Evolutionary conservation across 23 tunicate species (phyloP).

Genomic region (Trididemnum clinides): DNA sequence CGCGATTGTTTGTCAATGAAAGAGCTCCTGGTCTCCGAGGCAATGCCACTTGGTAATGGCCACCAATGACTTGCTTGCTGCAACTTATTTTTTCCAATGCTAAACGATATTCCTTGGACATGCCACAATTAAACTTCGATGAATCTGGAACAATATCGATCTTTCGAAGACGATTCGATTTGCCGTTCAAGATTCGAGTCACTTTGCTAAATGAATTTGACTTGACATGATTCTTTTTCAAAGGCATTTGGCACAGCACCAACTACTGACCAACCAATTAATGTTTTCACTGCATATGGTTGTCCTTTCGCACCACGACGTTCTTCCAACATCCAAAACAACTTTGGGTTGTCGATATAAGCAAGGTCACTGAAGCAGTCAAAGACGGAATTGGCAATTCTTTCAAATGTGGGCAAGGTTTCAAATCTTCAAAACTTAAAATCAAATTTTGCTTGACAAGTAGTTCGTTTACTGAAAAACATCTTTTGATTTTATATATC

Average conservation of each 20-base stretch:
- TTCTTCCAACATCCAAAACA: constrained; percentile 1
- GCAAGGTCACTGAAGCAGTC: neutral
- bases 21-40: constrained; percentile 1
- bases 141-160: neutral
- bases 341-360: neutral
- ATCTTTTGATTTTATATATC: neutral
- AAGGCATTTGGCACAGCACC: neutral
- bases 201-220: neutral
- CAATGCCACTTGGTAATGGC: neutral
- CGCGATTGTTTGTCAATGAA: neutral
- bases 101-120: neutral
- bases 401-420: neutral
- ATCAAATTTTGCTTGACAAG: neutral
- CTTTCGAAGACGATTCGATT: neutral
- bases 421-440: neutral
- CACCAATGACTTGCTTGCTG: neutral
- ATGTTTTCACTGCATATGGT: neutral
- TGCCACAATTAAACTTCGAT: neutral
- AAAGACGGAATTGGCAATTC: neutral
- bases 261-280: neutral
- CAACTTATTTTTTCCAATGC: neutral
- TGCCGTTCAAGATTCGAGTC: neutral
- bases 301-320: neutral
- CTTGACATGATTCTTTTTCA: neutral
- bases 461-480: neutral